phyloP scores from a whole-genome alignment of 2,113 vertebrate species.

The Varanus salvator region DNA sequence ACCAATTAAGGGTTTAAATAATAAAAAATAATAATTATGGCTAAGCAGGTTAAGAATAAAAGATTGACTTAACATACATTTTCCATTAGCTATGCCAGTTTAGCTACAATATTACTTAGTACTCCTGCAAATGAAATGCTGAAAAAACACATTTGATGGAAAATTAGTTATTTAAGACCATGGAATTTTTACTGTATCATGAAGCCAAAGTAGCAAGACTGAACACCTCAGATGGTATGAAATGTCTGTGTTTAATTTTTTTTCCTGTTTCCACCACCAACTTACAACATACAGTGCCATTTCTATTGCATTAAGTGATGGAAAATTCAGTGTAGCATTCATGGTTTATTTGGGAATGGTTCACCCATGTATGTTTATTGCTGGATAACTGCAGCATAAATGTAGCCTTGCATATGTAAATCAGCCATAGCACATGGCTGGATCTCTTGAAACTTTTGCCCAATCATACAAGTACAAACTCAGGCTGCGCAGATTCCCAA shows the following conservation, averaged over 20 bases:
- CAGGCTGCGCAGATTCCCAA: no score
- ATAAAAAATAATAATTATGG: neutral
- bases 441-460: neutral
- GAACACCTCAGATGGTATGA: neutral
- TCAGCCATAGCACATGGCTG: neutral
- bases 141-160: neutral
- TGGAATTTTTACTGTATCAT: constrained; percentile 14
- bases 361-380: neutral
- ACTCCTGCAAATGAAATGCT: constrained; percentile 15
- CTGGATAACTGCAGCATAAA: neutral
- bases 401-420: neutral
- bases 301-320: neutral
- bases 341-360: neutral
- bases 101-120: neutral
- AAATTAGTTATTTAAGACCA: constrained; percentile 8
- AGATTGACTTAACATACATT: constrained; percentile 16
- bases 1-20: constrained; percentile 26
- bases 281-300: neutral
- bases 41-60: constrained; percentile 6
- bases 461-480: neutral
- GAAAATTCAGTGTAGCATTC: neutral
- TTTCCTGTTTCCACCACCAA: neutral
- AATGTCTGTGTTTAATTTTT: neutral
- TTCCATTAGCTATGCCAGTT: constrained; percentile 38
- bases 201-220: neutral